Evolutionary conservation across 2,113 vertebrate species (phyloP), one percentile per base, ranked within the genome.

Genomic region (Heliornis fulica): DNA sequence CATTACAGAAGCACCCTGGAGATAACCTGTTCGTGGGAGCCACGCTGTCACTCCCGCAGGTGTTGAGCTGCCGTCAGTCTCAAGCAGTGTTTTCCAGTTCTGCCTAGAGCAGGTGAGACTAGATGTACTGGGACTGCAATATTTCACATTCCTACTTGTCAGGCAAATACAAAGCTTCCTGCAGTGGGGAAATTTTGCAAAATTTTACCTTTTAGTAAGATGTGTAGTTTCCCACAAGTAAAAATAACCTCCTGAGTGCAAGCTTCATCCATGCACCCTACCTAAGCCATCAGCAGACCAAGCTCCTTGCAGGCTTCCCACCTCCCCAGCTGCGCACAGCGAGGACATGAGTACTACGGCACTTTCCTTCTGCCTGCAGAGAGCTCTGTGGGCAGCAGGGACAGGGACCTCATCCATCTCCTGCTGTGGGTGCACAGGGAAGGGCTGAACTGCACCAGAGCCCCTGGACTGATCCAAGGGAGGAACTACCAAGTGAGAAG

Each of bases 11-110:
- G 76, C 93, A 84, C 51, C 72, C 86, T 18, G 57, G 80, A 83
- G 94, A 92, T 53, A 83, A 88, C 64, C 81, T 65, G 68, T 91
- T 21, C 9, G 28, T 10, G 43, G 6, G 36, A 89, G 84, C 59
- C 57, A 54, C 7, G 8, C 60, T 71, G 69, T 86, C 75, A 13
- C 81, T 96, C 89, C 87, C 84, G 64, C 84, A 93, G 93, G 84
- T 96, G 93, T 26, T 90, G 69, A 23, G 66, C 76, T 81, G 79
- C 88, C 90, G 53, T 32, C 87, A 92, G 77, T 74, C 80, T 51
- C 59, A 7, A 59, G 87, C 85, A 69, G 79, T 75, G 18, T 85
- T 92, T 81, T 70, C 82, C 83, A 77, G 36, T 40, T 83, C 68
- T 70, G 46, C 3, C 38, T 74, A 77, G 21, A 75, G 76, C 79